Base-by-base conservation (phyloP, 2,113 vertebrate species). In the Erythrocercus mccallii region DNA sequence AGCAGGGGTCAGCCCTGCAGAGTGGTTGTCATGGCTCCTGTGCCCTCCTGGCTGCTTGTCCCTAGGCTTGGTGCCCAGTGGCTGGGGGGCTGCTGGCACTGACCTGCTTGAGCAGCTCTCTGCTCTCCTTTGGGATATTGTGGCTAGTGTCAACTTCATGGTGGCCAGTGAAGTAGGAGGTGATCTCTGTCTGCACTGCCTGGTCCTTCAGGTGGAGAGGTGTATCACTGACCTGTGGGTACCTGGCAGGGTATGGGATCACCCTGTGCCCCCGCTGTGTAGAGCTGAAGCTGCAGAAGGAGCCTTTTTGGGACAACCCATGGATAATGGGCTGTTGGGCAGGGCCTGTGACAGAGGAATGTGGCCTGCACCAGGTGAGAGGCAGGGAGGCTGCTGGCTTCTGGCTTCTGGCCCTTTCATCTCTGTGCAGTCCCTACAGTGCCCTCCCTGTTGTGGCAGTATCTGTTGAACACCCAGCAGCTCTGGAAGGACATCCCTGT, bases 81-180 rank as follows among this genome's bases (percentile, higher is more conserved):
- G 35, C 21, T 54, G 16, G 51, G 18, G 25, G 23, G 25, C n/a
- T 37, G 35, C 38, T 15, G 7, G 37, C 45, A 38, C 83, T 45
- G n/a, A 94, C 84, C 95, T 94, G 74, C 50, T 86, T 7, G 0
- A 57, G 53, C 42, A 38, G 47, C 53, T 83, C 37, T 15, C 12
- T 35, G 42, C 0, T 5, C 12, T 62, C 47, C 42, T 48, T 37
- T 53, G 22, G 38, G n/a, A 20, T 48, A 5, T 13, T 0, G 0
- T 18, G 37, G 24, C 58, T 54, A 53, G 31, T 44, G 31, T 66
- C 18, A 5, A 51, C 30, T 33, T 13, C 57, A 74, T 42, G 70
- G 14, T 24, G 17, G 60, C 38, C 7, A 23, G 33, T 21, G 19
- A 30, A 0, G 2, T 1, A 47, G 51, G 47, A 76, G 28, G 40